Conservation (phyloP, 2,888 invertebrate species). For the Cephonodes hylas region DNA sequence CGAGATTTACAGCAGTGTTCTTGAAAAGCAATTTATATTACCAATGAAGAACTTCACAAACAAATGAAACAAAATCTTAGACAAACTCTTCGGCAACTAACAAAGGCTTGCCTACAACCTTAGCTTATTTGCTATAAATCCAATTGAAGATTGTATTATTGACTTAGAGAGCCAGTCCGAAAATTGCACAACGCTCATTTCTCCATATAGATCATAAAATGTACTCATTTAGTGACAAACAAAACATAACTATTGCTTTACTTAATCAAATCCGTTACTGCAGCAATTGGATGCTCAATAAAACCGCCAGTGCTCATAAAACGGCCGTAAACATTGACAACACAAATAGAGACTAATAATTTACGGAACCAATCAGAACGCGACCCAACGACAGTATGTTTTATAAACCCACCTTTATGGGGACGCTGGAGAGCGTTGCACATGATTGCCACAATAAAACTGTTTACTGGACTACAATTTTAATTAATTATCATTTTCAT, state of each 20-base stretch:
- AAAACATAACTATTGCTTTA: constrained; percentile 61
- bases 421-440: constrained; percentile 46
- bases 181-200: background rate
- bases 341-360: constrained; percentile 77
- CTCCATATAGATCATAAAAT: constrained; percentile 40
- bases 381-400: constrained; percentile 50
- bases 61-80: background rate
- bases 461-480: constrained; percentile 63
- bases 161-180: background rate
- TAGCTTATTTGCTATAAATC: background rate
- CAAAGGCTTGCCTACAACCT: background rate
- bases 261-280: constrained; percentile 75
- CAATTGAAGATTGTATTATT: background rate
- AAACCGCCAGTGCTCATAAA: constrained; percentile 73
- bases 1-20: background rate
- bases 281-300: constrained; percentile 73
- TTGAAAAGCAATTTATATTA: background rate
- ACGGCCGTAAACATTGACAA: constrained; percentile 75
- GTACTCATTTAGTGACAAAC: constrained; percentile 51
- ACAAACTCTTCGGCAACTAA: background rate
- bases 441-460: constrained; percentile 70
- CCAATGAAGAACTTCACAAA: background rate
- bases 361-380: constrained; percentile 65
- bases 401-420: constrained; percentile 62
- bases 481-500: constrained; percentile 52